Evolutionary conservation across 35 echinoderm and acorn worm species (phyloP).

Genomic region (Heliocidaris tuberculata): DNA sequence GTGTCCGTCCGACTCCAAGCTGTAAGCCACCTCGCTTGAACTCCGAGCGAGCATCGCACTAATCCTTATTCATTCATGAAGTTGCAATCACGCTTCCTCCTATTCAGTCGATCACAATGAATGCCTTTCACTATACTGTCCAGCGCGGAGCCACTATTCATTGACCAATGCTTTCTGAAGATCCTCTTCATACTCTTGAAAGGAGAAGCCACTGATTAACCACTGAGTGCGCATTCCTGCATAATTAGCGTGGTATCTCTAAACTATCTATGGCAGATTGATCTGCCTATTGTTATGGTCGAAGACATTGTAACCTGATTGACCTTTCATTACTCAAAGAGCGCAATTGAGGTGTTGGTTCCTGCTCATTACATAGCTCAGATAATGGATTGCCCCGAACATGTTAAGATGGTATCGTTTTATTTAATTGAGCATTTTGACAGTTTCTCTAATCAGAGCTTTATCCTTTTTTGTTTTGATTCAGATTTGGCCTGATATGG

Average conservation of each 20-base stretch:
- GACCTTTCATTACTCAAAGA: not conserved
- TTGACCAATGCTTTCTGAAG: not conserved
- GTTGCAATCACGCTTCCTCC: not conserved
- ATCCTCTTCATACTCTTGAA: not conserved
- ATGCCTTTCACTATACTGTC: not conserved
- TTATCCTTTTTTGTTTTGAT: conserved; percentile 16
- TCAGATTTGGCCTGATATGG: conserved; percentile 85
- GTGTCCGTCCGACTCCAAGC: not conserved
- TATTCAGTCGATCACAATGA: not conserved
- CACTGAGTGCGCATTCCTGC: not conserved
- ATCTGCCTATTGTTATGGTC: not conserved
- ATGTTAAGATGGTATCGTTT: not conserved
- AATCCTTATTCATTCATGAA: not conserved
- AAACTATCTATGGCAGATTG: not conserved
- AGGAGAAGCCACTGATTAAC: not conserved
- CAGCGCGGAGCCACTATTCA: not conserved
- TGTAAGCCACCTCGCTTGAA: not conserved
- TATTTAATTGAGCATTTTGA: not conserved
- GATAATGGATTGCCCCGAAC: too few species aligned
- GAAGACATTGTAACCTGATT: not conserved
- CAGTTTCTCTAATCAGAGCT: not conserved
- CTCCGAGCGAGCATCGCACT: not conserved
- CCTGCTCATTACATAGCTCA: not conserved
- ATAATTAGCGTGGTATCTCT: not conserved
- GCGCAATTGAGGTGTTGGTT: not conserved